Conservation (phyloP, 1,140 invertebrate species). For the Akabosia matsudoensis region DNA sequence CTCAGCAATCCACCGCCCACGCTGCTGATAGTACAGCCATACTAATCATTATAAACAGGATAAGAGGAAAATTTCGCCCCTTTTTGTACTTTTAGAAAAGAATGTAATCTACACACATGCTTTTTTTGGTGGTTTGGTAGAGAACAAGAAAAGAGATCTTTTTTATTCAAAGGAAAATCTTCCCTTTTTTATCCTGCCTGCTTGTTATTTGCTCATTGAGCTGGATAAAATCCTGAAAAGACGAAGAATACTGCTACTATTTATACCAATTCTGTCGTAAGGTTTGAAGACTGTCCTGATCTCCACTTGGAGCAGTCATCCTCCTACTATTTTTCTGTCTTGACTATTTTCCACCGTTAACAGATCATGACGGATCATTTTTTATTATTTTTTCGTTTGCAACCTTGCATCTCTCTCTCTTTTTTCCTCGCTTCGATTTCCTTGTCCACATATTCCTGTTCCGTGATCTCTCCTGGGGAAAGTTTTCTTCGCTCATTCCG, state of each 20-base stretch:
- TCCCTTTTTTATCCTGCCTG: not conserved
- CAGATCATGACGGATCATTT: conserved; percentile 24
- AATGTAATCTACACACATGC: too few species aligned
- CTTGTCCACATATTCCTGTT: too few species aligned
- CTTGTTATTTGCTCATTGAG: conserved; percentile 14
- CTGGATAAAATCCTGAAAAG: not conserved
- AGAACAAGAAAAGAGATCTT: conserved; percentile 2
- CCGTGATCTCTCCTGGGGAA: not conserved
- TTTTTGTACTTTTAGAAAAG: too few species aligned
- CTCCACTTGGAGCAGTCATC: too few species aligned
- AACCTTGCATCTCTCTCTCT: too few species aligned
- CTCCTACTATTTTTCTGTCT: not conserved
- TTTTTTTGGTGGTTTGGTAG: too few species aligned
- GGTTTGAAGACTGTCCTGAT: too few species aligned
- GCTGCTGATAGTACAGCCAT: not conserved
- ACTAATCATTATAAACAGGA: conserved; percentile 2
- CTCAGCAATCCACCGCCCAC: conserved; percentile 7
- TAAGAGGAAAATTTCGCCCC: not conserved
- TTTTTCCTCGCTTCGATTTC: too few species aligned
- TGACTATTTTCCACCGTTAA: conserved; percentile 21
- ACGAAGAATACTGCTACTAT: not conserved
- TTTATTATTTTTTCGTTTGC: conserved; percentile 2
- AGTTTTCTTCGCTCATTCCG: not conserved
- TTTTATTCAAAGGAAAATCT: not conserved
- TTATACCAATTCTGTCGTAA: not conserved